Conservation (phyloP, 2,113 vertebrate species). For the Puma concolor region DNA sequence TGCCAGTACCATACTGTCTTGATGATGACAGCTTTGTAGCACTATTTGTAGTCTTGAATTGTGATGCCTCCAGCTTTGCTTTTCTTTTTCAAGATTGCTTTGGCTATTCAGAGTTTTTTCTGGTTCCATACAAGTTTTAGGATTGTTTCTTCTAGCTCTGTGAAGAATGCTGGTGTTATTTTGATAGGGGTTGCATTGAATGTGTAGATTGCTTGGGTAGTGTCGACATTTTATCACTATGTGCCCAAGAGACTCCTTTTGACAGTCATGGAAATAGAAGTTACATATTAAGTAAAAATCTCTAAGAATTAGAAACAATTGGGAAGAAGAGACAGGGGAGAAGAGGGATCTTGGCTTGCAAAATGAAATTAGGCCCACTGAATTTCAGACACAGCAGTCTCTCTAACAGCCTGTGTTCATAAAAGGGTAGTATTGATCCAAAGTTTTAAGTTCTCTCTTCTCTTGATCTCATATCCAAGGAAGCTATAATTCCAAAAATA, state of each 20-base stretch:
- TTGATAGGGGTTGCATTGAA: too few species aligned
- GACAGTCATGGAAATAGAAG: neutral
- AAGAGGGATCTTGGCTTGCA: neutral
- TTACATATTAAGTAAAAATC: conserved; percentile 14
- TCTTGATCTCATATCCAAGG: neutral
- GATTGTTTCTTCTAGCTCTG: too few species aligned
- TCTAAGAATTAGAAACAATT: neutral
- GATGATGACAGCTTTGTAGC: too few species aligned
- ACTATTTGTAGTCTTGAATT: too few species aligned
- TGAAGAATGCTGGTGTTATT: too few species aligned
- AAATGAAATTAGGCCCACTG: neutral
- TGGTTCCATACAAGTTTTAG: too few species aligned
- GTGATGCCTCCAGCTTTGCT: too few species aligned
- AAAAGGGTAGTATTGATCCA: neutral
- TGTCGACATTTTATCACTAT: too few species aligned
- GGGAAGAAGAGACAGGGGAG: neutral
- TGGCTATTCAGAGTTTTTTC: too few species aligned
- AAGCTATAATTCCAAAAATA: neutral
- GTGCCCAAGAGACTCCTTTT: neutral
- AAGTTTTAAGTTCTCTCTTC: neutral
- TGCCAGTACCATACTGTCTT: too few species aligned
- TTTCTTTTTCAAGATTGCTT: too few species aligned
- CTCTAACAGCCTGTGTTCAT: neutral
- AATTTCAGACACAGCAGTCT: neutral
- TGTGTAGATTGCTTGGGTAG: too few species aligned